Conservation (phyloP, 2,797 vertebrate species). For the Crypturellus tataupa region DNA sequence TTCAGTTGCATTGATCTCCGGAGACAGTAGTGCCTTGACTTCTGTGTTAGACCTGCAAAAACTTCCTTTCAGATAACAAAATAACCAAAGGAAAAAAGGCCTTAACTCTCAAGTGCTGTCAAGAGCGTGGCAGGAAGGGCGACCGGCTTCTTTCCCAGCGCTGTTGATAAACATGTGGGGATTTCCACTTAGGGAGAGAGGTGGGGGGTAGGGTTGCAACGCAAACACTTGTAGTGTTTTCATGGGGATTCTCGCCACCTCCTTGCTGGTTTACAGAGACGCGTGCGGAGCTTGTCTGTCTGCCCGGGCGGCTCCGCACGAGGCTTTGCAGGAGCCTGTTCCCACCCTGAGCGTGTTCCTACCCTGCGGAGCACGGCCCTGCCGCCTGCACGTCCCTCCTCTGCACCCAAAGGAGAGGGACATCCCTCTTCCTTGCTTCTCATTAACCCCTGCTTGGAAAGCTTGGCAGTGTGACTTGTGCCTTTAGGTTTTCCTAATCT, state of each 20-base stretch:
- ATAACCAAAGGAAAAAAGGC: slow-evolving; percentile 33
- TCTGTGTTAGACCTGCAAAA: slow-evolving; percentile 54
- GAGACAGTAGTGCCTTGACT: slow-evolving; percentile 46
- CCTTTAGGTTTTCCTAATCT: background rate
- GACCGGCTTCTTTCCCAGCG: background rate
- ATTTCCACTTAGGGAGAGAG: background rate
- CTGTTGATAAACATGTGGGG: background rate
- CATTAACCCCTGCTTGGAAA: slow-evolving; percentile 25
- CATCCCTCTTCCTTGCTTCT: background rate
- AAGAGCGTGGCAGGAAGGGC: background rate
- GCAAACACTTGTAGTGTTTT: background rate
- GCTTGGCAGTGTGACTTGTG: background rate
- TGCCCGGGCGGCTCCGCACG: background rate
- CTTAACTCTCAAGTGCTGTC: background rate
- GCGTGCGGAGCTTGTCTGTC: background rate
- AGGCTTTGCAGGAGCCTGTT: background rate
- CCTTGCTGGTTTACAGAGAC: background rate
- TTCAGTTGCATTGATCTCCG: slow-evolving; percentile 53
- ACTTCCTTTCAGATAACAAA: slow-evolving; percentile 39
- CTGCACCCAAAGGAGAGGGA: background rate
- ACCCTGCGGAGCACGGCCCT: no score
- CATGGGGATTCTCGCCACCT: background rate
- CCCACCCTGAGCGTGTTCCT: background rate
- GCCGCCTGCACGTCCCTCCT: no score
- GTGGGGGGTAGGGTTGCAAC: background rate